Base-by-base conservation (phyloP, 2,113 vertebrate species). In the Varanus salvator region DNA sequence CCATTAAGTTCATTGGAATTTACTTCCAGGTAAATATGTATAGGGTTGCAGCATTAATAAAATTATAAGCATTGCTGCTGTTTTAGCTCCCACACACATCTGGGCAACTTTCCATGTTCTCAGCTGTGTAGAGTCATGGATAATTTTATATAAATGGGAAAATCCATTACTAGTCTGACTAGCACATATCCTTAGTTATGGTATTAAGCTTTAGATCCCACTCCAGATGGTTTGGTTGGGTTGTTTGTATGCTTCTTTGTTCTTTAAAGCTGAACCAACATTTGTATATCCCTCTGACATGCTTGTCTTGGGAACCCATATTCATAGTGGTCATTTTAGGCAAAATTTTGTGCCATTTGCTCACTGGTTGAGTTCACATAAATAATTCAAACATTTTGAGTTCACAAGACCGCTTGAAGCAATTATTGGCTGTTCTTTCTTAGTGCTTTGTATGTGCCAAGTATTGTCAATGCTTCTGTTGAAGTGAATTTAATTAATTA, bases 201-300 rank as follows among this genome's bases (percentile, higher is more conserved):
- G 76, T 60, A 15, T 90, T 90, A 57, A 86, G 87, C 50, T 48
- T 88, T 64, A 60, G 52, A 72, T 84, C 38, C 80, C 29, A 69
- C 72, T 84, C 34, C 80, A 87, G 50, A 84, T 88, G 81, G 74
- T 60, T 90, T 66, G 50, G 31, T 69, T 82, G 29, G 74, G 38
- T 72, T 82, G 23, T 29, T 23, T 64, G 80, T 72, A 29, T 44
- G 77, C 34, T 21, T 17, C n/a, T 64, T 72, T 88, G 68, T 60
- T 78, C 82, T 87, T 80, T 23, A n/a, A 57, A 19, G 31, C n/a
- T 44, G 72, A 81, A 52, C 29, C 71, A 29, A 54, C 27, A 71
- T 54, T 84, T 87, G 19, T 71, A 17, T 74, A 31, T 44, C 23
- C 23, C 23, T 77, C 72, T 27, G 44, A 34, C 23, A 50, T 29